Evolutionary conservation across 1,140 invertebrate species (phyloP).

Genomic region (Diachasmimorpha longicaudata): DNA sequence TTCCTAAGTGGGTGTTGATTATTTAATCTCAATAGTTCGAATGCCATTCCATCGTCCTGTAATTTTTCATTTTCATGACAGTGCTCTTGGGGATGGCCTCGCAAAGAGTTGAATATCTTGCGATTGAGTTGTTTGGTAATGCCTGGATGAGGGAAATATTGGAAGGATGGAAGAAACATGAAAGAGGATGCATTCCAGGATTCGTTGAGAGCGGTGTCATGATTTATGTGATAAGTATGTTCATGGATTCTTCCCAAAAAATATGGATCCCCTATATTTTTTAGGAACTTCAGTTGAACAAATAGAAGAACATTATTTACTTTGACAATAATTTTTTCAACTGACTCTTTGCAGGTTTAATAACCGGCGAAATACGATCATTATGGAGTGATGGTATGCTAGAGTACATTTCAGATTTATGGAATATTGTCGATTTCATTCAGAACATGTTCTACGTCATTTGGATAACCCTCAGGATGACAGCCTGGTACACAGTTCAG

Average conservation of each 20-base stretch:
- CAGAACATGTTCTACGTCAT: constrained; percentile 93
- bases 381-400: constrained; percentile 87
- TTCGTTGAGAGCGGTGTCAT: constrained; percentile 83
- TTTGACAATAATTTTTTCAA: not conserved
- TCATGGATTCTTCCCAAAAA: too few species aligned
- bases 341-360: constrained; percentile 71
- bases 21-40: too few species aligned
- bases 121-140: constrained; percentile 78
- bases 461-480: constrained; percentile 83
- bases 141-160: constrained; percentile 74
- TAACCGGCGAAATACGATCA: constrained; percentile 87
- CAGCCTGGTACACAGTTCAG: constrained; percentile 79
- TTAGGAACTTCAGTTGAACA: too few species aligned
- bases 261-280: too few species aligned
- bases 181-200: constrained; percentile 84
- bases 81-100: constrained; percentile 83
- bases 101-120: constrained; percentile 78
- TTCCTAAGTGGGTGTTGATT: constrained; percentile 76
- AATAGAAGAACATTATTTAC: too few species aligned
- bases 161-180: constrained; percentile 76
- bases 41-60: too few species aligned
- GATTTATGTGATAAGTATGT: constrained; percentile 81
- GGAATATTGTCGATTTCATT: constrained; percentile 97
- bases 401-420: constrained; percentile 91
- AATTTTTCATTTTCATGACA: constrained; percentile 44